Conservation (phyloP, 2,888 invertebrate species). For the Phanerotoma sp. region DNA sequence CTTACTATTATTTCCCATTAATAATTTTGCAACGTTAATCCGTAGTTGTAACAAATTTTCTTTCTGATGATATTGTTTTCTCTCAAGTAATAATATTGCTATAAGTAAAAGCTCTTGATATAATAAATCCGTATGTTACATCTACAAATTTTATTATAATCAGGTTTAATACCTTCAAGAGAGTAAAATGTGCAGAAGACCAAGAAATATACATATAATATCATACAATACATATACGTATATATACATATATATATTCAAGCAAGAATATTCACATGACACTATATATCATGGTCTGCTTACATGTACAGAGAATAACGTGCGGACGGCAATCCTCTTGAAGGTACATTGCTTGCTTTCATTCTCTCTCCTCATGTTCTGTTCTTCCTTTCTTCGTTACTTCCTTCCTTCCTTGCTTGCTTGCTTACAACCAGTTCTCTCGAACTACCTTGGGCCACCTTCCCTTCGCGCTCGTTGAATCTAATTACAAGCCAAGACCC, state of each 20-base stretch:
- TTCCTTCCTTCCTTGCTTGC: constrained; percentile 11
- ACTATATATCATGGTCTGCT: constrained; percentile 17
- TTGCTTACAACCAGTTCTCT: background rate
- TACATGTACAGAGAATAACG: constrained; percentile 11
- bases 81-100: background rate
- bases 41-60: constrained; percentile 1
- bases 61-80: constrained; percentile 1
- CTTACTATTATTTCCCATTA: background rate
- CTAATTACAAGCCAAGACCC: constrained; percentile 55
- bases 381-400: constrained; percentile 1
- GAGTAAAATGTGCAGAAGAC: background rate
- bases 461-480: constrained; percentile 55
- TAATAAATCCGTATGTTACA: background rate
- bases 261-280: constrained; percentile 8
- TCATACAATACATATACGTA: background rate
- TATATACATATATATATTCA: background rate
- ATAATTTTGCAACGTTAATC: no score
- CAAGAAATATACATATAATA: constrained; percentile 2
- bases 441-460: constrained; percentile 30
- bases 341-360: constrained; percentile 6
- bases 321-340: constrained; percentile 14
- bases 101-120: background rate
- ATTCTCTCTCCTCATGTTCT: background rate
- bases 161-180: constrained; percentile 17
- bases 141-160: constrained; percentile 24